Base-by-base conservation (phyloP, 2,797 vertebrate genomes). In the Ptychadena robeensis region DNA sequence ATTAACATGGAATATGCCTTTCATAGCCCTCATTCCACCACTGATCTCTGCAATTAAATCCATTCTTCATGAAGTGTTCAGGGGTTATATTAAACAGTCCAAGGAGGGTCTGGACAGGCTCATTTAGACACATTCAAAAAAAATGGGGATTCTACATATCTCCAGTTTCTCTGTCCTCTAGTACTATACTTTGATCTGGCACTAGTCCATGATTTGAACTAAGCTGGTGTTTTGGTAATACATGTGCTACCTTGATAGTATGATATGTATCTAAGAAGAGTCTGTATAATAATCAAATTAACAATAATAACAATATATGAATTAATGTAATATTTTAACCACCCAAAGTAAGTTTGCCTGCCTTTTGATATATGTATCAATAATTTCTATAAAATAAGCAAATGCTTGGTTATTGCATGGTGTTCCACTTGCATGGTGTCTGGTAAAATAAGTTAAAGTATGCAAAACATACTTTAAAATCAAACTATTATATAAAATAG, bases 41-140 rank as follows among this genome's bases (percentile, higher is more conserved):
- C 30, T 77, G 37, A 76, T 37, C 74, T 40, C 37, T 67, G 63
- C 40, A 67, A 78, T 78, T 32, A 48, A 67, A 66, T 25, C 37
- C 14, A 11, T 28, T 48, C 63, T 63, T 4, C 6, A 35, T 30
- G 22, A 44, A 48, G 75, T 48, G 64, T 31, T 53, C 38, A 78
- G 38, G 67, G 63, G 34, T 31, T 44, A 15, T 28, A 77, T 65
- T 31, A 27, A n/a, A 4, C 15, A 40, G 30, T 34, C 25, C 30
- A 5, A 22, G 12, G 25, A 66, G 34, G 38, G 61, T 37, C 61
- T 28, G 30, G 75, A 25, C 64, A 67, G 9, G 30, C 18, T 59
- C 53, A 48, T 14, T 25, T 32, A n/a, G 34, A 38, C 15, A 40
- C 63, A 67, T 66, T 44, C 22, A 44, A 22, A 63, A 22, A 44